phyloP scores from a whole-genome alignment of 2,888 invertebrate genomes.

The Plusia festucae region DNA sequence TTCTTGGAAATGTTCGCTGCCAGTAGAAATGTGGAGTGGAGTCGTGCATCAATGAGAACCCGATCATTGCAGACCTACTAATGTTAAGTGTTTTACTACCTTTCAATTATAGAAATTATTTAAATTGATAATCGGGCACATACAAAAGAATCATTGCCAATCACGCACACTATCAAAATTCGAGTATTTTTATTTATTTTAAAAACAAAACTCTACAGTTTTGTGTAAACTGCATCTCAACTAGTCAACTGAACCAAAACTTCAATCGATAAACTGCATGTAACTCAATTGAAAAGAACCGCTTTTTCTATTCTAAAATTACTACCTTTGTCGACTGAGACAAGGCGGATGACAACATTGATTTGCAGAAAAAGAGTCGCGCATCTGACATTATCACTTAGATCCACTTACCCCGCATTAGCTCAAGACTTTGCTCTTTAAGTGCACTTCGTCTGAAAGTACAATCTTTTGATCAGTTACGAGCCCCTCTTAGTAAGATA shows the following conservation, averaged over 20 bases:
- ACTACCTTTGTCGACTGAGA: not conserved
- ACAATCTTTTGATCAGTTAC: slow-evolving; percentile 5
- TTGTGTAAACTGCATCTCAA: too few relatives aligned
- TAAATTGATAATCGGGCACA: not conserved
- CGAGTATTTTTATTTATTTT: too few relatives aligned
- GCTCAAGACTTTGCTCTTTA: not conserved
- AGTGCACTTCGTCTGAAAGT: slow-evolving; percentile 5
- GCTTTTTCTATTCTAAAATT: not conserved
- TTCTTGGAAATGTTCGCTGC: not conserved
- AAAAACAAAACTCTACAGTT: too few relatives aligned
- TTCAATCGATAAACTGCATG: not conserved
- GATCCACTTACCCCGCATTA: slow-evolving; percentile 3
- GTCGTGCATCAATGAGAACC: not conserved
- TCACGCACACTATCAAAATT: not conserved
- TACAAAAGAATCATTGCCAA: not conserved
- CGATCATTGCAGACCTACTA: not conserved
- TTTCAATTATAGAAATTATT: not conserved
- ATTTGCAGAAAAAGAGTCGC: not conserved
- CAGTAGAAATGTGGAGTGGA: not conserved
- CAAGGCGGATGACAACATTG: not conserved
- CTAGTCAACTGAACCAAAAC: too few relatives aligned
- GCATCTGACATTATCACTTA: not conserved
- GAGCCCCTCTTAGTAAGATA: not conserved
- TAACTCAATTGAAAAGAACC: not conserved
- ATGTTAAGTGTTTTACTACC: not conserved